These are phyloP conservation scores for Bombus superbus DNA, from an alignment of 1,140 invertebrate genomes.

Conservation along the genomic window DNA sequence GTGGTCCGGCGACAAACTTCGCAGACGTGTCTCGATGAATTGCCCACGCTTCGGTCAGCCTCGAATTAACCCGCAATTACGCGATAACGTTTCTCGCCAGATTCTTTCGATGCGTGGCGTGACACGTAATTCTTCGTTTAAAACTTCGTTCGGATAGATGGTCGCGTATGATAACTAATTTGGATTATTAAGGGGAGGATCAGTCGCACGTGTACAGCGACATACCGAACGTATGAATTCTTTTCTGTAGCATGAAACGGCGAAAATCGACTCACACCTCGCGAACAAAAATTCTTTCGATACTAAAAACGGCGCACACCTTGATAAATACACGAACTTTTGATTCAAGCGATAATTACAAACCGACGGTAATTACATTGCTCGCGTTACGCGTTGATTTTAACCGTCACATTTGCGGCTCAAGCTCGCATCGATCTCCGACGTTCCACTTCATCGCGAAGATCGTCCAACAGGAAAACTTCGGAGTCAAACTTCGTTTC, in stretches of 20 bases:
- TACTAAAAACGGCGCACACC: fast-evolving
- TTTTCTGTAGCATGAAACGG: too few species aligned
- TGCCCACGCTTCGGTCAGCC: conserved; percentile 76
- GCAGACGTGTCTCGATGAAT: conserved; percentile 67
- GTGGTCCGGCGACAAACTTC: conserved; percentile 9
- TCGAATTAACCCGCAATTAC: conserved; percentile 81
- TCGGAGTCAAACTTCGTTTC: neutral
- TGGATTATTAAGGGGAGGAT: neutral
- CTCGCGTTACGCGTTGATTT: too few species aligned
- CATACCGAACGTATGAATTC: too few species aligned
- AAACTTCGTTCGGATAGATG: neutral
- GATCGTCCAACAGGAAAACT: neutral
- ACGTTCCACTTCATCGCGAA: neutral
- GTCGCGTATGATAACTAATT: neutral
- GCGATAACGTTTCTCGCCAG: conserved; percentile 72
- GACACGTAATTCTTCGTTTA: neutral
- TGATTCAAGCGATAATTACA: too few species aligned
- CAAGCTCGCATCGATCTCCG: too few species aligned
- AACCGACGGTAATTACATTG: too few species aligned
- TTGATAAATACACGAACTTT: neutral
- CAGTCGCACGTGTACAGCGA: too few species aligned
- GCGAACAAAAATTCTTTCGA: too few species aligned
- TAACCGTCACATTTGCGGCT: too few species aligned
- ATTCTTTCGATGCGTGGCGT: conserved; percentile 30
- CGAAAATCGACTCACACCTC: too few species aligned